phyloP scores from a whole-genome alignment of 2,113 vertebrate species.

The Mohoua ochrocephala region DNA sequence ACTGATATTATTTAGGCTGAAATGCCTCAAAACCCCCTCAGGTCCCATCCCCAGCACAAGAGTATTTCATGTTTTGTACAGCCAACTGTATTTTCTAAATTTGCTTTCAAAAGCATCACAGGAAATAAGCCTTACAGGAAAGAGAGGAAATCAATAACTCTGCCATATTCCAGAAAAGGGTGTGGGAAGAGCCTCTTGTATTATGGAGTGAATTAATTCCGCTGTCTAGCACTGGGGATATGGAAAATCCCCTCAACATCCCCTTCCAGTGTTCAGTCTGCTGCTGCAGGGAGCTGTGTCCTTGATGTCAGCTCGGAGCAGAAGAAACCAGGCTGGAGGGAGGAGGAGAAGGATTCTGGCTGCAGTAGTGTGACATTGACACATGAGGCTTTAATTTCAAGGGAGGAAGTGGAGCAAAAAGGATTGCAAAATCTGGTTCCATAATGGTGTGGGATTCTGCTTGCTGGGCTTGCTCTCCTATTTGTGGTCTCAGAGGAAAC shows the following conservation, averaged over 20 bases:
- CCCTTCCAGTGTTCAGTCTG: not conserved
- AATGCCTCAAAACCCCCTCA: not conserved
- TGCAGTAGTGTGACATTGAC: not conserved
- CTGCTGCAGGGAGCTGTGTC: not conserved
- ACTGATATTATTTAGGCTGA: not conserved
- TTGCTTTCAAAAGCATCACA: not conserved
- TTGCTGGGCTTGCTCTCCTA: not conserved
- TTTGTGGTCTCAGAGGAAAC: not conserved
- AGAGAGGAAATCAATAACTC: not conserved
- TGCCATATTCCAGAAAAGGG: not conserved
- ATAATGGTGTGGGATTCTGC: not conserved
- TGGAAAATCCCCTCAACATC: not conserved
- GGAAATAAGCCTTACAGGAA: not conserved
- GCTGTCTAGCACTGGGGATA: not conserved
- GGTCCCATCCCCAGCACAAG: not conserved
- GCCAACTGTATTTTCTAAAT: not conserved
- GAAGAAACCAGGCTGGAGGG: not conserved
- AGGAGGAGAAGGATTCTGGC: not conserved
- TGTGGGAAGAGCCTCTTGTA: not conserved
- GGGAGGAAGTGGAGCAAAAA: constrained; percentile 19
- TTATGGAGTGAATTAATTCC: not conserved
- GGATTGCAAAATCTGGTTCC: constrained; percentile 2
- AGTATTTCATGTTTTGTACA: not conserved
- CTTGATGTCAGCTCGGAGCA: not conserved
- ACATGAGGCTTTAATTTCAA: constrained; percentile 42